Evolutionary conservation across 1,140 invertebrate species (phyloP).

Genomic region (Calliphora vicina): DNA sequence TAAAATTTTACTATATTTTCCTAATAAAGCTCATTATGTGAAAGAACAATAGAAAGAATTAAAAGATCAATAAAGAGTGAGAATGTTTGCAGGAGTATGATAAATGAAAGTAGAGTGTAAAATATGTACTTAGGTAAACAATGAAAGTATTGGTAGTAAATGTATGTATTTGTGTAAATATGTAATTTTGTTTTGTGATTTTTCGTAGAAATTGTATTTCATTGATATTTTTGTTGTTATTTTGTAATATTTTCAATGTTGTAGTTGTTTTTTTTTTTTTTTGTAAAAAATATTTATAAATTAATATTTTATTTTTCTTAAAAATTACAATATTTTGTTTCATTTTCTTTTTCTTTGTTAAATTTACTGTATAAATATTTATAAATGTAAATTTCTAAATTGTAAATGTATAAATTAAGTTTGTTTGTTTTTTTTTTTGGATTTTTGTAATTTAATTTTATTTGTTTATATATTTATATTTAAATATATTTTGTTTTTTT

Average conservation of each 20-base stretch:
- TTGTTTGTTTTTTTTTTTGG: slow-evolving; percentile 24
- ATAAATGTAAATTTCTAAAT: slow-evolving; percentile 37
- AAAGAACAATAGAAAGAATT: no score
- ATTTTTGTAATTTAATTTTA: slow-evolving; percentile 30
- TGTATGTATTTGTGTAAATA: no score
- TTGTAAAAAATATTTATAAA: slow-evolving; percentile 42
- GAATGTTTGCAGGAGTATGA: not conserved
- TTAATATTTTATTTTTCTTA: slow-evolving; percentile 40
- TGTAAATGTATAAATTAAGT: slow-evolving; percentile 40
- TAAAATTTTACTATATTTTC: no score
- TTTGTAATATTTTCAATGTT: not conserved
- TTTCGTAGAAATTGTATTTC: not conserved
- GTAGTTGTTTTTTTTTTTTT: not conserved
- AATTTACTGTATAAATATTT: slow-evolving; percentile 36
- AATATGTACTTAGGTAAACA: not conserved
- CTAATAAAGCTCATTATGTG: no score
- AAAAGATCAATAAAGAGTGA: no score
- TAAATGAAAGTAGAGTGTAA: not conserved
- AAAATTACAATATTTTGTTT: slow-evolving; percentile 37
- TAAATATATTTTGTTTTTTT: slow-evolving; percentile 44
- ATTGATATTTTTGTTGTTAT: not conserved
- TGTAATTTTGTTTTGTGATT: not conserved
- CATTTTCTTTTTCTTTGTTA: slow-evolving; percentile 8
- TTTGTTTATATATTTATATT: slow-evolving; percentile 45
- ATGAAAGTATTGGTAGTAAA: not conserved